Base-by-base conservation (phyloP, 2,888 invertebrate genomes). In the Tuberolachnus salignus region DNA sequence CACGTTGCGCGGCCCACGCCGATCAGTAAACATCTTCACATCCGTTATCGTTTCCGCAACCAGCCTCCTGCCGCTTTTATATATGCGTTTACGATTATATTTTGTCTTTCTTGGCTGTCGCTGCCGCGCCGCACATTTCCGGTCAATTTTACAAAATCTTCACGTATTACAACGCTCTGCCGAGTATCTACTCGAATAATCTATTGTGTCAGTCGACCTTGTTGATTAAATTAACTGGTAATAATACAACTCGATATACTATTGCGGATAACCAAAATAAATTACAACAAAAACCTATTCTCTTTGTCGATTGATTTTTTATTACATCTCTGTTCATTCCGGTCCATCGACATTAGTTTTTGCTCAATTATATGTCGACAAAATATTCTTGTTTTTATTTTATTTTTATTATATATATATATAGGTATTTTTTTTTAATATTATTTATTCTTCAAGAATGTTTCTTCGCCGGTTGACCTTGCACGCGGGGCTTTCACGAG, bases 391-490 rank as follows among this genome's bases (percentile, higher is more conserved):
- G 61, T 61, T 34, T 73, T n/a, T n/a, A n/a, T n/a, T n/a, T n/a
- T n/a, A n/a, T n/a, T n/a, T n/a, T n/a, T n/a, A n/a, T n/a, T n/a
- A n/a, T n/a, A n/a, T n/a, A n/a, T n/a, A n/a, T n/a, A n/a, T n/a
- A n/a, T n/a, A n/a, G n/a, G n/a, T n/a, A n/a, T n/a, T n/a, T n/a
- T n/a, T n/a, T n/a, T 61, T 16, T 73, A 19, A 23, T 67, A 44
- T 75, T 75, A 49, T 55, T 44, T 67, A 66, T 75, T 67, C 59
- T 51, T 21, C 69, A 42, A 66, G 75, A 78, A 78, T 51, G 69
- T 59, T 69, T 69, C 78, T 78, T 42, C 4, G 46, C 66, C 51
- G 67, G 78, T 78, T 78, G 78, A 78, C 78, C 78, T 78, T 78
- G 66, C 42, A 61, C 34, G 42, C n/a, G 78, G 42, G 69, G 78